Evolutionary conservation across 2,888 invertebrate species (phyloP).

Genomic region (Hyposoter dolosus): DNA sequence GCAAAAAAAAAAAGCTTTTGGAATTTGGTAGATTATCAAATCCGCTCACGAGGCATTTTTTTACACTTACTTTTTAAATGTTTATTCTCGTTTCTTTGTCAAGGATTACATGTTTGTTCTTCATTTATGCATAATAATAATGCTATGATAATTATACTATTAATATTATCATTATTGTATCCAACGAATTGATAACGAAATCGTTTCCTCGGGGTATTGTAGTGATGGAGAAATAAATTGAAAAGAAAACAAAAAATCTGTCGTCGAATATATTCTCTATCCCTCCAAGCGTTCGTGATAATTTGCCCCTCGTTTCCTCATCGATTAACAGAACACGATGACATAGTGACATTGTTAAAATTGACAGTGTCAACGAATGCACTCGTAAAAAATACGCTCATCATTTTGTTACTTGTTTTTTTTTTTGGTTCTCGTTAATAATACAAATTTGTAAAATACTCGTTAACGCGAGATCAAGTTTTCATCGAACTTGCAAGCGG

Average conservation of each 20-base stretch:
- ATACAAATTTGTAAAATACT: slow-evolving; percentile 62
- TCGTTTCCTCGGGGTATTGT: slow-evolving; percentile 60
- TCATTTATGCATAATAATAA: slow-evolving; percentile 68
- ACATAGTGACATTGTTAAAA: neutral
- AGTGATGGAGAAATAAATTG: slow-evolving; percentile 62
- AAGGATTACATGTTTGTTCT: slow-evolving; percentile 66
- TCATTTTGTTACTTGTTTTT: neutral
- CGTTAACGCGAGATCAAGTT: slow-evolving; percentile 31
- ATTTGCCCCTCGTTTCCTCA: slow-evolving; percentile 8
- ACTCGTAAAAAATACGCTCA: neutral
- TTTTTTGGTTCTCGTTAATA: slow-evolving; percentile 13
- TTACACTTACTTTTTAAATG: slow-evolving; percentile 33
- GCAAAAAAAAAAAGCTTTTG: neutral
- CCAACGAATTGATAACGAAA: slow-evolving; percentile 50
- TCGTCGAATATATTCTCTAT: slow-evolving; percentile 53
- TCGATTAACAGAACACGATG: neutral
- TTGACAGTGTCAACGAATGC: slow-evolving; percentile 27
- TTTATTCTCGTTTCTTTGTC: slow-evolving; percentile 59
- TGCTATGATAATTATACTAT: slow-evolving; percentile 65
- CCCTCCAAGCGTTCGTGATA: slow-evolving; percentile 36
- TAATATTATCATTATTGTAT: slow-evolving; percentile 60
- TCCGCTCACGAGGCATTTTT: neutral
- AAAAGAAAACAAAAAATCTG: slow-evolving; percentile 14
- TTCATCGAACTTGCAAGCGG: slow-evolving; percentile 32
- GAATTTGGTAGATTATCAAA: slow-evolving; percentile 1